A percentile compares a stretch with the other conserved stretches of the same genome.
Evolutionary conservation across 2,797 vertebrate genomes (phyloP).

Genomic region (Centroberyx gerrardi): DNA sequence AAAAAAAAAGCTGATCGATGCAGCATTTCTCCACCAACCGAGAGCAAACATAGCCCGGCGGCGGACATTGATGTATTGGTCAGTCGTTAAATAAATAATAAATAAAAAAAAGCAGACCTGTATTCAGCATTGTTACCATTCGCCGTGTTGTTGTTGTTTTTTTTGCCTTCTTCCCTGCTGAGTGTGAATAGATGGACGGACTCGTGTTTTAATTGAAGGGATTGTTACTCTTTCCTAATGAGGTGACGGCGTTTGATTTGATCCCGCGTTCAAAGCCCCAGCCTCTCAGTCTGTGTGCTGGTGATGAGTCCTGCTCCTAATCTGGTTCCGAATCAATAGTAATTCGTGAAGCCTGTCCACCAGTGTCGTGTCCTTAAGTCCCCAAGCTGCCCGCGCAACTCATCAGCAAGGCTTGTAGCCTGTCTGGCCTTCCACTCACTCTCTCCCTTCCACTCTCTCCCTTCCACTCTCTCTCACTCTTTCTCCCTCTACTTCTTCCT

Average conservation of each 20-base stretch:
- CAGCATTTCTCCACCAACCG: constrained; percentile 36
- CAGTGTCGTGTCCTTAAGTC: constrained; percentile 46
- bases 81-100: constrained; percentile 28
- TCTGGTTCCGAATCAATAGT: constrained; percentile 72
- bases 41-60: constrained; percentile 45
- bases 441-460: constrained; percentile 2
- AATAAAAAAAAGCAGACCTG: constrained; percentile 30
- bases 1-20: constrained; percentile 54
- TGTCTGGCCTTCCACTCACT: constrained; percentile 22
- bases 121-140: neutral
- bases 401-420: constrained; percentile 24
- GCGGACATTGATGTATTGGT: constrained; percentile 49
- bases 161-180: neutral
- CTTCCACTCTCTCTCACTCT: neutral
- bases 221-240: constrained; percentile 18
- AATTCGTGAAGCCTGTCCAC: constrained; percentile 49
- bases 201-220: constrained; percentile 3
- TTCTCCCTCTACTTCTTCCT: neutral
- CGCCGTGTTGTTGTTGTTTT: neutral
- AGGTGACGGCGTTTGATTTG: constrained; percentile 36
- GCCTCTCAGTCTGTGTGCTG: constrained; percentile 38
- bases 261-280: constrained; percentile 33
- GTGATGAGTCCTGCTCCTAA: constrained; percentile 57
- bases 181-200: neutral
- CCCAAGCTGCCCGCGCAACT: constrained; percentile 37